phyloP scores from a whole-genome alignment of 2,797 vertebrate species.

The Tangara arthus region DNA sequence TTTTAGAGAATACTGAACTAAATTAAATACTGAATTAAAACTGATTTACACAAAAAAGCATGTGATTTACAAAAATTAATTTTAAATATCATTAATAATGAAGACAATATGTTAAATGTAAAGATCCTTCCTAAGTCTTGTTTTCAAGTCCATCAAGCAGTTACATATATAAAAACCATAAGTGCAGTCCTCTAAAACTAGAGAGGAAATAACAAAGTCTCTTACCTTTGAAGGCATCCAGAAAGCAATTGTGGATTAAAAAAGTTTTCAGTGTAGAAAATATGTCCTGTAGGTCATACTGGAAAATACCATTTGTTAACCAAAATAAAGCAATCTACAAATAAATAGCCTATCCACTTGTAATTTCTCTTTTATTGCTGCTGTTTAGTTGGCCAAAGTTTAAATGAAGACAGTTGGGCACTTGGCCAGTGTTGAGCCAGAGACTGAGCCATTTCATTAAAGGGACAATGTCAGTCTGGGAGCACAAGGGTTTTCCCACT shows the following conservation, averaged over 20 bases:
- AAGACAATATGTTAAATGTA: neutral
- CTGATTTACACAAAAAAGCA: neutral
- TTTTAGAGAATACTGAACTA: neutral
- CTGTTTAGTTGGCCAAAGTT: conserved; percentile 36
- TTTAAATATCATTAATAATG: neutral
- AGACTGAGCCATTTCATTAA: conserved; percentile 55
- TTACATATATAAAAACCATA: neutral
- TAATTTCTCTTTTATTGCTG: conserved; percentile 38
- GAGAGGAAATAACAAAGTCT: neutral
- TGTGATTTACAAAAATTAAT: neutral
- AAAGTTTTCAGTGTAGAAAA: neutral
- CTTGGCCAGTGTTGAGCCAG: conserved; percentile 57
- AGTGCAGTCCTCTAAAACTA: neutral
- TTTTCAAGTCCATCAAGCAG: neutral
- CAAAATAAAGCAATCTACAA: neutral
- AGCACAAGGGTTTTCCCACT: neutral
- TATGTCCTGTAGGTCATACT: neutral
- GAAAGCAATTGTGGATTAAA: neutral
- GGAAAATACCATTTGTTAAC: neutral
- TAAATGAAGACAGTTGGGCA: conserved; percentile 61
- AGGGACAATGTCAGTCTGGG: conserved; percentile 38
- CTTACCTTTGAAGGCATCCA: conserved; percentile 57
- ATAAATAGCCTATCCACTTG: conserved; percentile 1
- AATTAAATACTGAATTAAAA: neutral
- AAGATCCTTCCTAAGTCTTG: neutral